Percentiles rank a stretch among this genome's conserved stretches.
phyloP scores from a whole-genome alignment of 1,140 invertebrate genomes.

The Brachionus paranguensis region DNA sequence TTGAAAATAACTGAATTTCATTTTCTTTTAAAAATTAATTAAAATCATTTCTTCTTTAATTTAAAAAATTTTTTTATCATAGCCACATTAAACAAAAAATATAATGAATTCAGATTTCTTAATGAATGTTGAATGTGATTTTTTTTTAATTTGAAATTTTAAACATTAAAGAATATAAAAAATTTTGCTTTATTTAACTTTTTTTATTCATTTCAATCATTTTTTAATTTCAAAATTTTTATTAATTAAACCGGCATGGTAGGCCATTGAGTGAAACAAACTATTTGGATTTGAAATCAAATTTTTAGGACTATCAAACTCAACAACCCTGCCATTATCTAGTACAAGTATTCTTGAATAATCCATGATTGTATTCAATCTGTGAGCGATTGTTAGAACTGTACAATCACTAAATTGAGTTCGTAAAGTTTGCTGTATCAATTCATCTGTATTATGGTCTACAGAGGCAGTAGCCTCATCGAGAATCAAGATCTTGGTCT shows the following conservation, averaged over 20 bases:
- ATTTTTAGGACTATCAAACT: slow-evolving; percentile 70
- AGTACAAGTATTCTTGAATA: slow-evolving; percentile 64
- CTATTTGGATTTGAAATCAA: slow-evolving; percentile 63
- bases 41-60: no score
- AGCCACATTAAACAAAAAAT: no score
- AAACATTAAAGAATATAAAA: no score
- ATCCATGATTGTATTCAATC: slow-evolving; percentile 58
- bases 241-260: background rate
- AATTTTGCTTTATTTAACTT: background rate
- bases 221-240: background rate
- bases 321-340: slow-evolving; percentile 69
- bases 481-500: slow-evolving; percentile 72
- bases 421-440: slow-evolving; percentile 55
- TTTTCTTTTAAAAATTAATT: no score
- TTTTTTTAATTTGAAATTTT: no score
- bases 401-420: slow-evolving; percentile 53
- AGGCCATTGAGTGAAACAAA: slow-evolving; percentile 58
- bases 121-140: no score
- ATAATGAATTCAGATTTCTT: no score
- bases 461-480: slow-evolving; percentile 58
- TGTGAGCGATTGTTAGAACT: slow-evolving; percentile 57
- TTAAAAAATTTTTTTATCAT: no score
- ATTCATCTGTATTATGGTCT: slow-evolving; percentile 54
- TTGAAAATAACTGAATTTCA: no score
- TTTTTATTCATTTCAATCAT: background rate